These are phyloP conservation scores for Steinernema khuongi DNA, from an alignment of 1,140 invertebrate genomes.

Conservation along the genomic window DNA sequence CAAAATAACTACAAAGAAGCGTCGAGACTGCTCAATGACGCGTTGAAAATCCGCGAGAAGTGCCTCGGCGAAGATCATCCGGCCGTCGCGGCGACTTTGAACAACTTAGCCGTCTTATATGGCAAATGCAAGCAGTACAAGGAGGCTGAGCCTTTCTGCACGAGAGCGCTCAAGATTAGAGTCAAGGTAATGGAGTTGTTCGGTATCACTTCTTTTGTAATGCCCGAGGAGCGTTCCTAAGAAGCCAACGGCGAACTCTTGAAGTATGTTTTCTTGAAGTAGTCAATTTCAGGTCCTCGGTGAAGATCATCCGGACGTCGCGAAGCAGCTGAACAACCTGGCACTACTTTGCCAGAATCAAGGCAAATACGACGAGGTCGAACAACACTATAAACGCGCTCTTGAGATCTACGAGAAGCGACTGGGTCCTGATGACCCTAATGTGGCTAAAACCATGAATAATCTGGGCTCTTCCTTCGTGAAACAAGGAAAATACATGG, in stretches of 20 bases:
- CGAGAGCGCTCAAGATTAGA: slow-evolving; percentile 91
- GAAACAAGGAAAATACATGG: slow-evolving; percentile 85
- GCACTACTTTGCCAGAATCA: slow-evolving; percentile 96
- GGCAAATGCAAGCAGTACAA: slow-evolving; percentile 96
- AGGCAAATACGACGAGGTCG: slow-evolving; percentile 65
- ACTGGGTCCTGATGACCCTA: slow-evolving; percentile 90
- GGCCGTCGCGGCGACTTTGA: slow-evolving; percentile 88
- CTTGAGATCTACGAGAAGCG: slow-evolving; percentile 93
- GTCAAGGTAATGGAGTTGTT: slow-evolving; percentile 71
- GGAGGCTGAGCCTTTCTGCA: slow-evolving; percentile 95
- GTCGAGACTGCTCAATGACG: slow-evolving; percentile 93
- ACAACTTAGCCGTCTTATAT: slow-evolving; percentile 96
- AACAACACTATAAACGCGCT: slow-evolving; percentile 86
- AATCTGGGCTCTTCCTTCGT: slow-evolving; percentile 76
- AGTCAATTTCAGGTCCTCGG: slow-evolving; percentile 69
- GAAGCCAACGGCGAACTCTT: neutral
- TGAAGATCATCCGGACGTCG: slow-evolving; percentile 96
- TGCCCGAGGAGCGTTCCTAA: no score
- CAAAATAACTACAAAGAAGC: slow-evolving; percentile 99
- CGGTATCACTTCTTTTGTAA: no score
- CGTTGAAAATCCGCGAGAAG: slow-evolving; percentile 93
- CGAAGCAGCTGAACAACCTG: slow-evolving; percentile 97
- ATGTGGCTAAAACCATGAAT: slow-evolving; percentile 89
- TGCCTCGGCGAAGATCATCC: slow-evolving; percentile 97
- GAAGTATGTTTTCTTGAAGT: neutral